Evolutionary conservation across 2,113 vertebrate species (phyloP), one percentile per base, ranked within the genome.

Genomic region (Clupea harengus): DNA sequence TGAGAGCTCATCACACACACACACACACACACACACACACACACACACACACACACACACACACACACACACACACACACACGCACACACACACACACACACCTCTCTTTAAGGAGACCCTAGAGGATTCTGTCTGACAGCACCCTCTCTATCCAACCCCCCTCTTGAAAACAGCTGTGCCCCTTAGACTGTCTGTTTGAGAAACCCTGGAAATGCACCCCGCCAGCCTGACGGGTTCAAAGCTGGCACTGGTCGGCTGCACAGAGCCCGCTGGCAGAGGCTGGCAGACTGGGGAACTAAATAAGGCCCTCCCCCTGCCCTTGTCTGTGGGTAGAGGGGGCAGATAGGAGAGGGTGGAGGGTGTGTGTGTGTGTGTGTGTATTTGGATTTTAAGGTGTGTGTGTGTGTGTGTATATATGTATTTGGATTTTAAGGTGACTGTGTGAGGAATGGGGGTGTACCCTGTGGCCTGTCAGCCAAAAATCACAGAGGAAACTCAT

Each of bases 1-100:
- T 54, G 15, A 54, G 52, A 54, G 52, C 52, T 72, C 83, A 47
- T 82, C 22, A 52, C 54, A 84, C 87, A 87, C 86, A 80, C 84
- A 81, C 82, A 45, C 50, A 32, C 49, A 57, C 52, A 39, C 72
- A 46, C 82, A 11, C 49, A 15, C 44, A 47, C 45, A 82, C 81
- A 67, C 44, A 82, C 39, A 15, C 46, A 52, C 9, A 45, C 25
- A 83, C 64, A 44, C 22, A 18, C 86, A 87, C 60, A 86, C 45
- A 81, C 45, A 80, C 64, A 78, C 64, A 11, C 49, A 25, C n/a
- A 25, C 8, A 72, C 86, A 52, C 81, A 47, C n/a, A n/a, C 60
- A n/a, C 60, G 6, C 60, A 64, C 60, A 64, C 60, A 25, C 20
- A 6, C 57, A 20, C 54, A 4, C 54, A 57, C 54, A 20, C 54